Evolutionary conservation across 2,888 invertebrate species (phyloP).

Genomic region (Lampropteryx suffumata): DNA sequence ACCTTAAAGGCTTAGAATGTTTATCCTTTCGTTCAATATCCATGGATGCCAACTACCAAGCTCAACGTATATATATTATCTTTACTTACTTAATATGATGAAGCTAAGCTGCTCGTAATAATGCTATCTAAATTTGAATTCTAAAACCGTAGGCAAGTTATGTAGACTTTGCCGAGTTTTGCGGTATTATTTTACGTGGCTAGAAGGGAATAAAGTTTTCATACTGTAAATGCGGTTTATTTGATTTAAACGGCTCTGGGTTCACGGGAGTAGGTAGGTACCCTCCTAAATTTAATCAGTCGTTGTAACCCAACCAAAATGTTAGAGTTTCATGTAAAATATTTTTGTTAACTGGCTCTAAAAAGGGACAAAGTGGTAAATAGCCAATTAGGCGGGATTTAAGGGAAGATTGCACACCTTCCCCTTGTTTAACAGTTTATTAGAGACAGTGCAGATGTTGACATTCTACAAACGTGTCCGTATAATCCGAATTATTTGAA

Average conservation of each 20-base stretch:
- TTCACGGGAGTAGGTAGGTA: conserved; percentile 32
- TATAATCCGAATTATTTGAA: no score
- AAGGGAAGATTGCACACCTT: conserved; percentile 20
- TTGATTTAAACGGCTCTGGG: conserved; percentile 49
- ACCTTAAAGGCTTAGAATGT: no score
- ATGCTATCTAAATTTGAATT: conserved; percentile 51
- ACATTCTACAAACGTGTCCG: no score
- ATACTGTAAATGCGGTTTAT: conserved; percentile 57
- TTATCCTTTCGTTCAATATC: no score
- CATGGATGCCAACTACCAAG: no score
- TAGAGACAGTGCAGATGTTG: conserved; percentile 1
- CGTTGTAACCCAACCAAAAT: conserved; percentile 40
- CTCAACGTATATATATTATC: not conserved
- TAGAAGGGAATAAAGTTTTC: conserved; percentile 54
- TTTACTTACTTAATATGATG: conserved; percentile 42
- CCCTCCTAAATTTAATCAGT: conserved; percentile 49
- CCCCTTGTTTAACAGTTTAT: conserved; percentile 1
- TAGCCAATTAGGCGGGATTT: conserved; percentile 21
- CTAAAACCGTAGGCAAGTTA: conserved; percentile 50
- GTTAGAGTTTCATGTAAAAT: conserved; percentile 35
- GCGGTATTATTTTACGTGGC: conserved; percentile 59
- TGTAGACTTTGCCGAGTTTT: conserved; percentile 50
- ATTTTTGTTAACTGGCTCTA: conserved; percentile 23
- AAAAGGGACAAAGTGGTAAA: conserved; percentile 27
- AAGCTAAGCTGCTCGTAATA: conserved; percentile 40